phyloP scores from a whole-genome alignment of 2,113 vertebrate species.

The Geococcyx californianus region DNA sequence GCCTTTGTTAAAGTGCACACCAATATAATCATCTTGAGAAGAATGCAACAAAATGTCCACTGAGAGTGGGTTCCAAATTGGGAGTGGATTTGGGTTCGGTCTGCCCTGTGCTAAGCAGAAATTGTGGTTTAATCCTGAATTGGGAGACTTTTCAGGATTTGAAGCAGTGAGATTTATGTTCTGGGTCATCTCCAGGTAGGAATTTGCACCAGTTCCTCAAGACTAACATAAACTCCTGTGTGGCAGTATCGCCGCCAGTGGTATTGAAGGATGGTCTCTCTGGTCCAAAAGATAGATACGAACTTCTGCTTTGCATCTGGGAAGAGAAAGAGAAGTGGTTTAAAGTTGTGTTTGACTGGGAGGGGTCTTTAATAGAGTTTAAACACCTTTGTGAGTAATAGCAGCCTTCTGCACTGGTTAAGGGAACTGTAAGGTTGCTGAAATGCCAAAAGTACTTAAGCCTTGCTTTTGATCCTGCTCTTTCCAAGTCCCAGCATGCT shows the following conservation, averaged over 20 bases:
- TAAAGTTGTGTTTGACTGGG: not conserved
- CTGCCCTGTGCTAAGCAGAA: not conserved
- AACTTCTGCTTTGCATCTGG: not conserved
- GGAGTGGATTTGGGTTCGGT: not conserved
- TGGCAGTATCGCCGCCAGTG: not conserved
- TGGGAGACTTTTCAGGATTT: not conserved
- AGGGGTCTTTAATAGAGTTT: not conserved
- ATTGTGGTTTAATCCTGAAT: not conserved
- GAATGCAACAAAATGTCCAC: not conserved
- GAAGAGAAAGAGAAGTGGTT: not conserved
- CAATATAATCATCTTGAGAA: not conserved
- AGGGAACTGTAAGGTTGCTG: not conserved
- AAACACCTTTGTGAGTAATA: not conserved
- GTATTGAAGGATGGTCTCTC: not conserved
- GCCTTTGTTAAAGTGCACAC: not conserved
- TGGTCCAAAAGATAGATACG: not conserved
- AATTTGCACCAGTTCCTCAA: not conserved
- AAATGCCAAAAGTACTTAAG: not conserved
- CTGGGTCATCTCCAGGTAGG: not conserved
- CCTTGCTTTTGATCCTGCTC: not conserved
- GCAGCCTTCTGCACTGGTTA: not conserved
- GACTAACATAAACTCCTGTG: not conserved
- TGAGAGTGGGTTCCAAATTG: not conserved
- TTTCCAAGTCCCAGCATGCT: not conserved
- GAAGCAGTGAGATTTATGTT: not conserved